phyloP scores from a whole-genome alignment of 2,113 vertebrate species.

The Ceuthmochares aereus region DNA sequence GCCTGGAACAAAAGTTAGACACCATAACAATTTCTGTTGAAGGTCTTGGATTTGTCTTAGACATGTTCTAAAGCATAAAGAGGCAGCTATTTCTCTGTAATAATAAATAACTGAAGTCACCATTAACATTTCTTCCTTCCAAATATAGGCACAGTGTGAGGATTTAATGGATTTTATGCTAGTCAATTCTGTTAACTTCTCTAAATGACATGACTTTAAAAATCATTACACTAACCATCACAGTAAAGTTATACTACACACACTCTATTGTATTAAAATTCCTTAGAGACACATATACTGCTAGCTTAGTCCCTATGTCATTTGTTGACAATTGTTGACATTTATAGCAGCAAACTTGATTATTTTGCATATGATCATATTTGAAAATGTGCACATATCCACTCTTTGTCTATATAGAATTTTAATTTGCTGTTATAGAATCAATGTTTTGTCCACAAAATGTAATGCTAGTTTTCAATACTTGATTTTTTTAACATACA shows the following conservation, averaged over 20 bases:
- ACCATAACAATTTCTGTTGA: slow-evolving; percentile 6
- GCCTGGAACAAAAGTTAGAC: slow-evolving; percentile 8
- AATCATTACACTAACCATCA: not conserved
- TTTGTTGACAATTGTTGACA: not conserved
- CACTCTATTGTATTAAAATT: not conserved
- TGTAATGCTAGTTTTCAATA: not conserved
- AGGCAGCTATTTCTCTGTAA: slow-evolving; percentile 20
- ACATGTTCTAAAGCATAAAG: not conserved
- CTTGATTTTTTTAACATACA: not conserved
- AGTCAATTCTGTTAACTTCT: not conserved
- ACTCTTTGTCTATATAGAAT: not conserved
- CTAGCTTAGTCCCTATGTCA: not conserved
- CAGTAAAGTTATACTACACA: not conserved
- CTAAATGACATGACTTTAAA: not conserved
- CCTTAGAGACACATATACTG: not conserved
- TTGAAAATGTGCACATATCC: not conserved
- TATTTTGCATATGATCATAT: not conserved
- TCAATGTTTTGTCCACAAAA: not conserved
- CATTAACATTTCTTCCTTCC: not conserved
- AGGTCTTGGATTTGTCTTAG: slow-evolving; percentile 20
- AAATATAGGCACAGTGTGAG: not conserved
- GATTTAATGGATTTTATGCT: not conserved
- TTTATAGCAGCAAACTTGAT: not conserved
- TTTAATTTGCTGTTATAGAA: not conserved
- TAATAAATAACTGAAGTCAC: not conserved